Base-by-base conservation (phyloP, 2,797 vertebrate species). In the Denticeps clupeoides region DNA sequence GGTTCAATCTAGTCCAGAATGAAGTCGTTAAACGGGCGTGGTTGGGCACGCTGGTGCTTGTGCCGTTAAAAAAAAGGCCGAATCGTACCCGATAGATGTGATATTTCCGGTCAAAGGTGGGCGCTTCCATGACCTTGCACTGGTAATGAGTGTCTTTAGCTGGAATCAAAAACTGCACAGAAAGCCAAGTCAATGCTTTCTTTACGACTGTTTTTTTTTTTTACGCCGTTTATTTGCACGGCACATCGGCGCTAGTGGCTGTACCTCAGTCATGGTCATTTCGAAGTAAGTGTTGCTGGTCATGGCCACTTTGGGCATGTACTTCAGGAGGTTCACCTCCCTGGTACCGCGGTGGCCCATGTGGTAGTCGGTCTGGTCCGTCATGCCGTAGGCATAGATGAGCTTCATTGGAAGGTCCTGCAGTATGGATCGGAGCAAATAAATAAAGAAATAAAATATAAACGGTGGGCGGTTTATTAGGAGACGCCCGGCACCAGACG, bases 321-420 rank as follows among this genome's bases (percentile, higher is more conserved):
- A 57, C 15, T 74, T 78, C 41, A 88, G 68, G 37, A 91, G 69
- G 58, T 85, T 89, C 27, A 89, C 25, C 37, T 83, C 78, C 47
- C 78, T 88, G 27, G 73, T 71, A 41, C 85, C 84, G 29, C 64
- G 73, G 3, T 3, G 62, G 1, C 12, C 16, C 2, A 1, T 11
- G 4, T 79, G 82, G 62, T 86, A 78, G 2, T 10, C 16, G 1
- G 69, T 64, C 1, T 65, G 53, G 66, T 85, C 84, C 5, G 75
- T 74, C 7, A 25, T 8, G 12, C 82, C 87, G 1, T 82, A 89
- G 1, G 78, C 79, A 1, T 84, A 72, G 55, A 87, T 62, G 10
- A 89, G 41, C 15, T 74, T 71, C 3, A 84, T 43, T 1, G 85
- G 77, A 24, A 70, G 59, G 3, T 51, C 47, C 87, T 90, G 32